A percentile compares a stretch with the other conserved stretches of the same genome.
Conservation (phyloP, 2,888 invertebrate species). For the Eilema depressum region DNA sequence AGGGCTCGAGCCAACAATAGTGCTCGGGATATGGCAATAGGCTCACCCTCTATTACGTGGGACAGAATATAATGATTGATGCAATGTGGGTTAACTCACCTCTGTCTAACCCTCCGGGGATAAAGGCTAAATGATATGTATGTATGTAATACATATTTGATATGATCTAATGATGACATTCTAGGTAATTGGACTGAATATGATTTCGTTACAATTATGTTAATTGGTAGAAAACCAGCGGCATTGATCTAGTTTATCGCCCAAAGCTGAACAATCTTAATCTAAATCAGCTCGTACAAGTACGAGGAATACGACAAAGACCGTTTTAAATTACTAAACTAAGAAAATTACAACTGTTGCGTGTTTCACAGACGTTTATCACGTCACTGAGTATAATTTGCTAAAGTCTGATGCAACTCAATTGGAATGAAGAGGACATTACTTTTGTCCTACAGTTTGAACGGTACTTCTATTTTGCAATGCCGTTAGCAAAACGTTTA, state of each 20-base stretch:
- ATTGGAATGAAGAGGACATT: conserved; percentile 23
- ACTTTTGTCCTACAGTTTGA: conserved; percentile 19
- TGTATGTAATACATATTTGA: too few relatives aligned
- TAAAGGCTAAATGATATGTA: too few relatives aligned
- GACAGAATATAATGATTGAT: too few relatives aligned
- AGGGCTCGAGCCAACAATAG: too few relatives aligned
- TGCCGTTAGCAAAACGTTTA: conserved; percentile 20
- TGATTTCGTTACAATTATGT: not conserved
- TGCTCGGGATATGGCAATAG: too few relatives aligned
- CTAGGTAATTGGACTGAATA: not conserved
- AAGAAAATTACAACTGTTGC: conserved; percentile 27
- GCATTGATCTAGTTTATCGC: not conserved
- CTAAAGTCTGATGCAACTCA: conserved; percentile 36
- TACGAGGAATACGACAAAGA: not conserved
- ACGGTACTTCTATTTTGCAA: conserved; percentile 29
- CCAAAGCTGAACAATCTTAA: not conserved
- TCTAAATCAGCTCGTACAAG: not conserved
- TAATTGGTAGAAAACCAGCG: not conserved
- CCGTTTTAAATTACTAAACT: conserved; percentile 23
- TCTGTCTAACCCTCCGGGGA: too few relatives aligned
- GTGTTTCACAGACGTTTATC: conserved; percentile 33
- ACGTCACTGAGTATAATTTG: conserved; percentile 26
- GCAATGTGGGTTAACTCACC: too few relatives aligned
- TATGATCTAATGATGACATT: not conserved
- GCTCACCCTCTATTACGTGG: too few relatives aligned